Evolutionary conservation across 1,140 invertebrate genomes (phyloP), one percentile per base, ranked within the genome.

Genomic region (Caenorhabditis latens): DNA sequence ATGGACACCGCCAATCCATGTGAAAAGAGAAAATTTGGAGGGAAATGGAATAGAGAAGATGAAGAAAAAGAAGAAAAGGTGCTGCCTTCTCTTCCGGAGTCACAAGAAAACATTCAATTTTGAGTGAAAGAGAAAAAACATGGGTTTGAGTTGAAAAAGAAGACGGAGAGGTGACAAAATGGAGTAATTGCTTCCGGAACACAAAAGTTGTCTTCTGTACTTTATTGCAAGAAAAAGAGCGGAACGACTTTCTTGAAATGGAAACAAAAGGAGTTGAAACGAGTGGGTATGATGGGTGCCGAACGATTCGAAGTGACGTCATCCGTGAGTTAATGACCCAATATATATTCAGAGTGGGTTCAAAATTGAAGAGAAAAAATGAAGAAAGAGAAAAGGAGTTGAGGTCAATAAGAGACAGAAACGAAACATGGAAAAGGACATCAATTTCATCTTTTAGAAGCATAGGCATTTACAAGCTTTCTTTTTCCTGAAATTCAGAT

Each of bases 161-260:
- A 79, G 71, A 50, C 7, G n/a, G 40, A 46, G 24, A 13, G 13
- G 40, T n/a, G 40, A 79, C 46, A 79, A 79, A 79, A 48, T 50
- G 71, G 43, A 50, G 46, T 79, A 79, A 79, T 79, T 79, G 71
- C 71, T 79, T 79, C 71, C 71, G 71, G 71, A 50, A 79, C 43
- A 50, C 14, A 43, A 21, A 71, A 71, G 46, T 50, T 50, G 46
- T 13, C n/a, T 79, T 79, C 42, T 53, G 40, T 21, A 71, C 40
- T 24, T 71, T 71, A 9, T n/a, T n/a, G n/a, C n/a, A 42, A 21
- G 53, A 4, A 43, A 50, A 50, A 4, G 24, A 79, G 24, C 1
- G 11, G 61, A 63, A 63, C 24, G 24, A 32, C 11, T 32, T 4
- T 11, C 11, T 24, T 11, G 24, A 63, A 24, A 32, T 24, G 61